A percentile compares a stretch with the other conserved stretches of the same genome.
Evolutionary conservation across 2,113 vertebrate species (phyloP).

Genomic region (Mus spicilegus): DNA sequence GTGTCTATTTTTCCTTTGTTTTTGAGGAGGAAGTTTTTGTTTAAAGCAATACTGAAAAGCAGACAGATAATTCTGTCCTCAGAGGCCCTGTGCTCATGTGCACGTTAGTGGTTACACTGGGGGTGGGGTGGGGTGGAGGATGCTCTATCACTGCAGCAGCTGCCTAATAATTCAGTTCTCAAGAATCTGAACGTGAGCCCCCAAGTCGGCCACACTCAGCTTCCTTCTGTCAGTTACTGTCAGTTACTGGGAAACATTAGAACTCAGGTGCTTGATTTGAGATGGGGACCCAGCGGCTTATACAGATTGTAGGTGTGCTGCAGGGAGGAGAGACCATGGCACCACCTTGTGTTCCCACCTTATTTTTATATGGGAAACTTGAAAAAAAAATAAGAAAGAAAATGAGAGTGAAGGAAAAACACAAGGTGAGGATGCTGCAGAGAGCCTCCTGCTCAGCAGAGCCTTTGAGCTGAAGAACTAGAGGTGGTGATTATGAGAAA

Average conservation of each 20-base stretch:
- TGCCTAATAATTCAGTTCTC: neutral
- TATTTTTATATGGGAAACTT: constrained; percentile 74
- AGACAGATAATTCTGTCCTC: constrained; percentile 1
- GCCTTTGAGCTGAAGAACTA: neutral
- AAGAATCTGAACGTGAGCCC: constrained; percentile 55
- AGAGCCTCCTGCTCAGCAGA: constrained; percentile 15
- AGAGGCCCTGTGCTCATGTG: neutral
- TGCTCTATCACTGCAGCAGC: neutral
- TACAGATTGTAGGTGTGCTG: constrained; percentile 49
- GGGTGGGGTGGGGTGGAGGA: neutral
- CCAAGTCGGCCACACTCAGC: constrained; percentile 19
- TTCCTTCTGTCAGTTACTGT: constrained; percentile 65
- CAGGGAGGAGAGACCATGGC: constrained; percentile 26
- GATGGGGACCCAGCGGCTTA: neutral
- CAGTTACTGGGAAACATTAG: constrained; percentile 57
- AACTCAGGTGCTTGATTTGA: constrained; percentile 77
- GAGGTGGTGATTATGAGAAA: constrained; percentile 33
- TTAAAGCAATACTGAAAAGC: constrained; percentile 62
- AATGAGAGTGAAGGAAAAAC: neutral
- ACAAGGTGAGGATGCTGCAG: constrained; percentile 7
- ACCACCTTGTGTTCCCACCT: constrained; percentile 23
- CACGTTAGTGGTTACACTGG: neutral
- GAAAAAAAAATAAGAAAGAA: neutral
- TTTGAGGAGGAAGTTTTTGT: constrained; percentile 44
- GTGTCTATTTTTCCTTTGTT: neutral